A percentile compares a stretch with the other conserved stretches of the same genome.
Conservation (phyloP, 2,797 vertebrate species). For the Fringilla coelebs region DNA sequence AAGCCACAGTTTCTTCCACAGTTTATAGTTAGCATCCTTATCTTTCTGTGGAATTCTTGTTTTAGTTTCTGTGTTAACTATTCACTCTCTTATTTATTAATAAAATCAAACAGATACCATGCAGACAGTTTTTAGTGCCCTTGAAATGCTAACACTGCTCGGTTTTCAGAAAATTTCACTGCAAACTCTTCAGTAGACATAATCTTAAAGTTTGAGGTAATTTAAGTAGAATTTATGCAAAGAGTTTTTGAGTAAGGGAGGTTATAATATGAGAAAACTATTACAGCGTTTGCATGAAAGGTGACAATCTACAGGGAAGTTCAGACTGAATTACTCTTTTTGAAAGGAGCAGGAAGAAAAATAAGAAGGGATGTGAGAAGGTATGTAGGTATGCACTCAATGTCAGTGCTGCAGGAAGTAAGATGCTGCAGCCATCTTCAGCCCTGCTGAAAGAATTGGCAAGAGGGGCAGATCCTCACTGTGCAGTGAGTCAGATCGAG, state of each 20-base stretch:
- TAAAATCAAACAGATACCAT: background rate
- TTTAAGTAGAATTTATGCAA: background rate
- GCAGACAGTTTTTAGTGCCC: background rate
- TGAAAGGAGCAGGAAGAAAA: background rate
- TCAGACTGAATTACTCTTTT: background rate
- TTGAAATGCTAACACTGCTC: background rate
- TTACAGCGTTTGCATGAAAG: background rate
- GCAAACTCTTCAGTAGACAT: background rate
- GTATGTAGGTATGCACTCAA: background rate
- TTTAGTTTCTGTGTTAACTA: background rate
- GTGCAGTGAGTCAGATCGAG: background rate
- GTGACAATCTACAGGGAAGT: background rate
- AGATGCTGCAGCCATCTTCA: background rate
- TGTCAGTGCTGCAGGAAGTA: background rate
- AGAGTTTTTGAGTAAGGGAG: background rate
- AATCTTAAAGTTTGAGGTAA: background rate
- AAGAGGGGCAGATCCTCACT: background rate
- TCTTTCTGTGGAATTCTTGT: background rate
- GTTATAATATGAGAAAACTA: background rate
- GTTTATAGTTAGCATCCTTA: background rate
- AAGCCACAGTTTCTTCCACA: background rate
- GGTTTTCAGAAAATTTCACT: background rate
- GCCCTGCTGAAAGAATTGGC: background rate
- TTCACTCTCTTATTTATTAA: background rate
- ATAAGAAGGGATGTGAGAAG: background rate